Percentiles rank a stretch among this genome's conserved stretches.
These are phyloP conservation scores for Tragopan temminckii DNA, from an alignment of 2,797 vertebrate species.

Conservation along the genomic window DNA sequence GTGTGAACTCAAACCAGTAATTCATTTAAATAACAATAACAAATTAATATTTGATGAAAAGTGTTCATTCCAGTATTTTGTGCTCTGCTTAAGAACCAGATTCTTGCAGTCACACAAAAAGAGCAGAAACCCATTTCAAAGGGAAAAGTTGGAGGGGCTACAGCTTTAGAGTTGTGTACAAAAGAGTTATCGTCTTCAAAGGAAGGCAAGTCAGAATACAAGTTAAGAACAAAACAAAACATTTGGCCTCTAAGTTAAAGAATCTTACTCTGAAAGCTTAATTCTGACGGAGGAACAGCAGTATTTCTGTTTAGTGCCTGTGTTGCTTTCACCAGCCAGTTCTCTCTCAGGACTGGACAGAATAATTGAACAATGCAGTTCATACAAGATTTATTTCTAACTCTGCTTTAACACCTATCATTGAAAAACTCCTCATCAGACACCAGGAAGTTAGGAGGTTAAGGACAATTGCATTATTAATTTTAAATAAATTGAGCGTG, in stretches of 20 bases:
- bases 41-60: not conserved
- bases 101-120: not conserved
- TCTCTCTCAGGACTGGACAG: not conserved
- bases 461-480: conserved; percentile 54
- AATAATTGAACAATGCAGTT: conserved; percentile 25
- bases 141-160: rapidly evolving
- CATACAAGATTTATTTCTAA: conserved; percentile 53
- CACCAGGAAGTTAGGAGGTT: conserved; percentile 34
- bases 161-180: not conserved
- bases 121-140: not conserved
- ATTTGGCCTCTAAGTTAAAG: not conserved
- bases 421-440: conserved; percentile 16
- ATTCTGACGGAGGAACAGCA: not conserved
- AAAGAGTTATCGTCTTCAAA: not conserved
- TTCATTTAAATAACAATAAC: not conserved
- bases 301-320: not conserved
- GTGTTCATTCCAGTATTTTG: not conserved
- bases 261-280: not conserved
- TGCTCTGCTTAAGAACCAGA: not conserved
- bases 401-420: conserved; percentile 46
- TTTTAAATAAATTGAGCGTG: conserved; percentile 35
- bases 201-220: not conserved
- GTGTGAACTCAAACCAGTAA: not conserved
- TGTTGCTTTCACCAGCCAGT: not conserved
- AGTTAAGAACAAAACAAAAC: not conserved